phyloP scores from a whole-genome alignment of 2,113 vertebrate genomes.

The Acanthochromis polyacanthus region DNA sequence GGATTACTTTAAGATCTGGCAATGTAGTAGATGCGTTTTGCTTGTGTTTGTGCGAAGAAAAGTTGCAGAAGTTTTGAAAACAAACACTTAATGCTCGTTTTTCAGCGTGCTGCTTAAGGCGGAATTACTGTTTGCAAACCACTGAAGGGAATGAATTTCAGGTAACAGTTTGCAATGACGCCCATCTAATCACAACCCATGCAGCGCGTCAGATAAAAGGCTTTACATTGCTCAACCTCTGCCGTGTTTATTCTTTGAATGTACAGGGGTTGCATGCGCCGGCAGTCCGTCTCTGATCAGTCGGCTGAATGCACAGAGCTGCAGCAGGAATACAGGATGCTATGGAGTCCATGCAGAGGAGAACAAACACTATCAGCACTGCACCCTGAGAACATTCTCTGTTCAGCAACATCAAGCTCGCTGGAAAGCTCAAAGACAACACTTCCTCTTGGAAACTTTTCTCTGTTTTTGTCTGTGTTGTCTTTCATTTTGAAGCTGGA shows the following conservation, averaged over 20 bases:
- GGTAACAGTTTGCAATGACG: conserved; percentile 10
- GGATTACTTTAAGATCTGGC: too few species aligned
- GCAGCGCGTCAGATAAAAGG: conserved; percentile 52
- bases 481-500: conserved; percentile 12
- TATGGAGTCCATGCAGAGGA: conserved; percentile 52
- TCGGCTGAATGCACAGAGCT: conserved; percentile 50
- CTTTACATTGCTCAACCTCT: conserved; percentile 35
- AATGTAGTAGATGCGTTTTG: too few species aligned
- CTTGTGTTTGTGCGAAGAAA: neutral
- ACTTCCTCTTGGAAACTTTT: conserved; percentile 39
- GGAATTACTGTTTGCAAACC: neutral
- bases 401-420: conserved; percentile 40
- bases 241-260: conserved; percentile 56
- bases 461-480: neutral
- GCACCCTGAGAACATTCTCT: conserved; percentile 46
- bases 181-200: conserved; percentile 34
- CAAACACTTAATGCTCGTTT: too few species aligned
- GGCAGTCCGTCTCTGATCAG: conserved; percentile 67
- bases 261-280: conserved; percentile 26
- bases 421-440: conserved; percentile 28
- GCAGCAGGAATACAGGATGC: conserved; percentile 49
- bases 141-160: neutral
- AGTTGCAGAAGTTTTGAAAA: neutral
- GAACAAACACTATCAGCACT: conserved; percentile 56
- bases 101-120: neutral